These are phyloP conservation scores for Chloroclysta siterata DNA, from an alignment of 2,888 invertebrate genomes.

Conservation along the genomic window DNA sequence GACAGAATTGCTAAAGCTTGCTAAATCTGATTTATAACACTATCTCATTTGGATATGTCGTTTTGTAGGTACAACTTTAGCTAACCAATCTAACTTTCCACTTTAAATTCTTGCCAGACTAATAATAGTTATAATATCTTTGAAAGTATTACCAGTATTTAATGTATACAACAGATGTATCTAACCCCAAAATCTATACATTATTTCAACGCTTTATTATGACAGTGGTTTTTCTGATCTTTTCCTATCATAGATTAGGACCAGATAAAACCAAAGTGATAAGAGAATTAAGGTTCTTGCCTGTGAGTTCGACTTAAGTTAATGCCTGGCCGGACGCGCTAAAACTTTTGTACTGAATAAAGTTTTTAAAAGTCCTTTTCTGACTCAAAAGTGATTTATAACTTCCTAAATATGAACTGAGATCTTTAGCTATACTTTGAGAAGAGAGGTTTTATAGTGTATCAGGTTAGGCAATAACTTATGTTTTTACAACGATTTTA, in stretches of 20 bases:
- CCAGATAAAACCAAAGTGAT: background rate
- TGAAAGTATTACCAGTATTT: background rate
- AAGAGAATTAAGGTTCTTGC: background rate
- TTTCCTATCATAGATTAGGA: background rate
- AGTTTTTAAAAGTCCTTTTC: background rate
- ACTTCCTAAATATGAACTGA: too few relatives aligned
- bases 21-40: background rate
- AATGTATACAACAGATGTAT: background rate
- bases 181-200: background rate
- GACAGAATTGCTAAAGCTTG: background rate
- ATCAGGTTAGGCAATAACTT: background rate
- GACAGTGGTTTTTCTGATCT: background rate
- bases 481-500: background rate
- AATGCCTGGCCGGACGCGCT: background rate
- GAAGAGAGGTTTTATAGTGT: background rate
- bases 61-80: background rate
- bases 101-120: too few relatives aligned
- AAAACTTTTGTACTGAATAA: too few relatives aligned
- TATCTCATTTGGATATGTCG: background rate
- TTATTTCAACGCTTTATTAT: background rate
- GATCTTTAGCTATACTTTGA: too few relatives aligned
- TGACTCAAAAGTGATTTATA: too few relatives aligned
- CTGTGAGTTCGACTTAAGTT: background rate
- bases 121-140: background rate
- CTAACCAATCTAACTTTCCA: background rate